Conservation (phyloP, 2,797 vertebrate genomes). For the Arnoldichthys spilopterus region DNA sequence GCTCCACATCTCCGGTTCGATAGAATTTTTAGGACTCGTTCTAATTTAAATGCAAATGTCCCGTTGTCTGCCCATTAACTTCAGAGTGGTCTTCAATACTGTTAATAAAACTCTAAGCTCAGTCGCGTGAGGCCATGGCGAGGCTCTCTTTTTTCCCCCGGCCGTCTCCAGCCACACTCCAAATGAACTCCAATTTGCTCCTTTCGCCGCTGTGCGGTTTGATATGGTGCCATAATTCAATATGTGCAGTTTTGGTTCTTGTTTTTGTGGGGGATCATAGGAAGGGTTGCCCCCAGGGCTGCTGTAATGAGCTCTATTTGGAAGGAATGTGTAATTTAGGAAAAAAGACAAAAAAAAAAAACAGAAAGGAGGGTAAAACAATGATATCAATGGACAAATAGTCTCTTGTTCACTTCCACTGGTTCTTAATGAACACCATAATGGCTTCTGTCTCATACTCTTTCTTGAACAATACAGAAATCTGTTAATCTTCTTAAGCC, state of each 20-base stretch:
- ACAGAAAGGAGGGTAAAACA: neutral
- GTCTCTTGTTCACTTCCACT: constrained; percentile 45
- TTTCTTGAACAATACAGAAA: constrained; percentile 5
- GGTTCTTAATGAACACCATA: neutral
- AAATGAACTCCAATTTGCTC: constrained; percentile 47
- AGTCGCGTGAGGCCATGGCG: constrained; percentile 13
- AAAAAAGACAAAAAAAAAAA: neutral
- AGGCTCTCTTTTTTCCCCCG: neutral
- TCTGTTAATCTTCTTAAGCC: constrained; percentile 51
- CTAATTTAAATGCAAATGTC: constrained; percentile 63
- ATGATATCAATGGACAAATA: constrained; percentile 54
- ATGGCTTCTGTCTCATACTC: constrained; percentile 10
- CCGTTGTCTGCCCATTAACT: constrained; percentile 53
- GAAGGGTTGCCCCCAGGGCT: constrained; percentile 15
- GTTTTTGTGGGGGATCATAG: constrained; percentile 18
- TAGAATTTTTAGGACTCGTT: constrained; percentile 53
- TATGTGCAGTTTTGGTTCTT: constrained; percentile 9
- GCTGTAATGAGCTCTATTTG: constrained; percentile 55
- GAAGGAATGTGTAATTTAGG: constrained; percentile 54
- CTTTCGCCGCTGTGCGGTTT: constrained; percentile 1
- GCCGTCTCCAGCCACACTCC: neutral
- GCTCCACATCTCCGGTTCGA: constrained; percentile 33
- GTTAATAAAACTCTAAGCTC: constrained; percentile 50
- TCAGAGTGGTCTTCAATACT: constrained; percentile 49
- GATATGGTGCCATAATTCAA: constrained; percentile 41